phyloP scores from a whole-genome alignment of 2,113 vertebrate genomes.

The Anguilla rostrata region DNA sequence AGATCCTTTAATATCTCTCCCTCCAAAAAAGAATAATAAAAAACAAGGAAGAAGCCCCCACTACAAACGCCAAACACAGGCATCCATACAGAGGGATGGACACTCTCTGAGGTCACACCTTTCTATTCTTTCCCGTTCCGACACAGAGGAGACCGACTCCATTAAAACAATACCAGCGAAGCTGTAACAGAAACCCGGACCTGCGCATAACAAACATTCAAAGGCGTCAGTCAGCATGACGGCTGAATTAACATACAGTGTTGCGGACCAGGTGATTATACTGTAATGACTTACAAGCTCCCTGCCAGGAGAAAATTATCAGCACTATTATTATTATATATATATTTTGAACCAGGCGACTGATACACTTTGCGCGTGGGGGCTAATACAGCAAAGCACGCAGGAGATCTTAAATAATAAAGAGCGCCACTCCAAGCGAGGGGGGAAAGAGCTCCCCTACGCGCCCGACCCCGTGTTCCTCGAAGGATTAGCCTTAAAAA shows the following conservation, averaged over 20 bases:
- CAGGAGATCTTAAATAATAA: constrained; percentile 84
- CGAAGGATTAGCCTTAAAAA: constrained; percentile 87
- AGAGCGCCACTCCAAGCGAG: constrained; percentile 81
- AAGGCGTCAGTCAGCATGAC: constrained; percentile 18
- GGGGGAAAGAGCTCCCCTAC: constrained; percentile 71
- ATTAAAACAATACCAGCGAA: not conserved
- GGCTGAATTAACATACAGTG: constrained; percentile 58
- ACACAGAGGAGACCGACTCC: not conserved
- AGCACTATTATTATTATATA: constrained; percentile 52
- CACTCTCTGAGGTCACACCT: not conserved
- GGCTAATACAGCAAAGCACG: constrained; percentile 82
- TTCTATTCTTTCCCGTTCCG: not conserved
- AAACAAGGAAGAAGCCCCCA: not conserved
- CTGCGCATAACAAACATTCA: constrained; percentile 18
- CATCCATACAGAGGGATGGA: not conserved
- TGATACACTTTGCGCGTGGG: constrained; percentile 80
- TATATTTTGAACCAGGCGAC: constrained; percentile 75
- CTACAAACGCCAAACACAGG: not conserved
- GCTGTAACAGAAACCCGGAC: constrained; percentile 4
- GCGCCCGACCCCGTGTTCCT: constrained; percentile 77
- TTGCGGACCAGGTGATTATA: constrained; percentile 81
- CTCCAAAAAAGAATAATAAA: not conserved
- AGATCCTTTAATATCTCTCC: not conserved
- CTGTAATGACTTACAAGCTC: constrained; percentile 81
- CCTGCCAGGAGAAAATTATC: constrained; percentile 75